These are phyloP conservation scores for Oreochromis grahami DNA, from an alignment of 2,797 vertebrate species.

Conservation along the genomic window DNA sequence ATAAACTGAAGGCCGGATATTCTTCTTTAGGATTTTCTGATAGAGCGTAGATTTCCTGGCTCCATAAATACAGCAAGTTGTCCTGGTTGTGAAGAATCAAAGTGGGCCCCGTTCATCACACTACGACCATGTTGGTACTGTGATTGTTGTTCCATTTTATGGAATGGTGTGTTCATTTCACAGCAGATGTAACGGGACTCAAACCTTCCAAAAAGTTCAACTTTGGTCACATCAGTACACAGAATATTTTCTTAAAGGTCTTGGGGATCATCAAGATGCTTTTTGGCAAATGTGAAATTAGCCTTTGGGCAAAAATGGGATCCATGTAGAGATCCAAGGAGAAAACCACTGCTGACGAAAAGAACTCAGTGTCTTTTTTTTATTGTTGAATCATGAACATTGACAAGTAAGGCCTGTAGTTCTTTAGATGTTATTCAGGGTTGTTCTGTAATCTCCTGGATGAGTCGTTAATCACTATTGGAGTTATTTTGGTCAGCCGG, in stretches of 20 bases:
- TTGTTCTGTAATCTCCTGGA: not conserved
- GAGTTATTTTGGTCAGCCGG: not conserved
- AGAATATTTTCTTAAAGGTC: not conserved
- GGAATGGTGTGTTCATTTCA: not conserved
- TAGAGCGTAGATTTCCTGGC: not conserved
- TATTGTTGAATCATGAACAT: not conserved
- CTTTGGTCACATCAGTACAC: not conserved
- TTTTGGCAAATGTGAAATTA: not conserved
- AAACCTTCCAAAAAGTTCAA: not conserved
- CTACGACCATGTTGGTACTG: not conserved
- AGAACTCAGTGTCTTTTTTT: not conserved
- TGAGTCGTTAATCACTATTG: not conserved
- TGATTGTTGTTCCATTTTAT: not conserved
- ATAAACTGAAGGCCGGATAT: accelerated
- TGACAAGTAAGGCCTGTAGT: not conserved
- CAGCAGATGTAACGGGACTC: not conserved
- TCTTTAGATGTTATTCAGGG: not conserved
- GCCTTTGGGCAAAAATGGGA: not conserved
- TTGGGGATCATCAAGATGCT: not conserved
- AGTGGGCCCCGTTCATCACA: accelerated
- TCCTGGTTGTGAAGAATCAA: not conserved
- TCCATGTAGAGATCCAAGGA: not conserved
- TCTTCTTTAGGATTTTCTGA: not conserved
- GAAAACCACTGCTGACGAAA: not conserved
- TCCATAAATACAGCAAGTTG: not conserved